phyloP scores from a whole-genome alignment of 2,113 vertebrate genomes.

The Platanista minor region DNA sequence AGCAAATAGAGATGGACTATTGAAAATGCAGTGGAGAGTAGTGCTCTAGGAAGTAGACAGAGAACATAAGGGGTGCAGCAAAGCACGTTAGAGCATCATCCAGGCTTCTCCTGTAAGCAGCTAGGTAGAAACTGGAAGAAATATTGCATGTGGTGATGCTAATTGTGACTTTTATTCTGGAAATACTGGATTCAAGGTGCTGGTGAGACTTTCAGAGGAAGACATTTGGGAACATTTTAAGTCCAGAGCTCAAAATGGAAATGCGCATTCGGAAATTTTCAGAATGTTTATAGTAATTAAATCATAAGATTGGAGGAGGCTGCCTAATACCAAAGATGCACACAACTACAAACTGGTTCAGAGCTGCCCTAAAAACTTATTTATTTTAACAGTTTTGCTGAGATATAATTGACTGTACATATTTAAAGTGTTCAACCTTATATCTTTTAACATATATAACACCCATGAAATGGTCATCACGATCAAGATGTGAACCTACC shows the following conservation, averaged over 20 bases:
- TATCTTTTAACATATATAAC: neutral
- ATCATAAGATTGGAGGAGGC: neutral
- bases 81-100: accelerated
- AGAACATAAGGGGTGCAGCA: accelerated
- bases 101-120: accelerated
- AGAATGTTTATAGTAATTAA: neutral
- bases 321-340: neutral
- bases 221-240: neutral
- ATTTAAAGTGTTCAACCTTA: neutral
- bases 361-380: neutral
- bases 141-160: accelerated
- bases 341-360: neutral
- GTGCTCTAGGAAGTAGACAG: accelerated
- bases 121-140: neutral
- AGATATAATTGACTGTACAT: neutral
- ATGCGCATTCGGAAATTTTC: neutral
- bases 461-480: neutral
- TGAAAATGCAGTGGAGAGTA: neutral
- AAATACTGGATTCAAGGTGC: neutral
- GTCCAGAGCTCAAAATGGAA: neutral
- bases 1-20: accelerated
- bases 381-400: neutral
- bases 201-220: neutral
- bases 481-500: neutral
- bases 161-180: neutral